These are phyloP conservation scores for Hylomyscus alleni DNA, from an alignment of 2,797 vertebrate genomes.

Conservation along the genomic window DNA sequence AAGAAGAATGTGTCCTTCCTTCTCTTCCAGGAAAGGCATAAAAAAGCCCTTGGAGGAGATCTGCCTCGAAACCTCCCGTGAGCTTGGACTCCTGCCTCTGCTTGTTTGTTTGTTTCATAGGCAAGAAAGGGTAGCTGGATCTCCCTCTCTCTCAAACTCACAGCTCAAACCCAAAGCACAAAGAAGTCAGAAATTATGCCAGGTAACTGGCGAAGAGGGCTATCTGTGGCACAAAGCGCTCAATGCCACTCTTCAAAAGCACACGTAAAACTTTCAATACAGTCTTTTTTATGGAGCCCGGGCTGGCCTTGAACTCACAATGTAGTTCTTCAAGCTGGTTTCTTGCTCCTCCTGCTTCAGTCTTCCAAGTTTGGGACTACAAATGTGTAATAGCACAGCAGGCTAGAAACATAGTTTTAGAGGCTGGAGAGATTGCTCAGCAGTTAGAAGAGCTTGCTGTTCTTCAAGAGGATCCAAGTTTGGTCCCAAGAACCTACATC, in stretches of 20 bases:
- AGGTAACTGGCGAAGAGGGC: neutral
- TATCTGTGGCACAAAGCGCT: neutral
- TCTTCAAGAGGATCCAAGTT: neutral
- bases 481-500: neutral
- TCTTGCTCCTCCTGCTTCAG: neutral
- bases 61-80: neutral
- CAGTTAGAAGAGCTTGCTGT: neutral
- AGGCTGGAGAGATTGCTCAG: neutral
- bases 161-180: neutral
- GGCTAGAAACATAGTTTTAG: neutral
- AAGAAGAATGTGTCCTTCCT: neutral
- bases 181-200: neutral
- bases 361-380: neutral
- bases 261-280: neutral
- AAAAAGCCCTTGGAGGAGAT: neutral
- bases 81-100: neutral
- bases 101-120: neutral
- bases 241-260: neutral
- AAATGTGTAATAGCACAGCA: neutral
- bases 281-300: neutral
- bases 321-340: no score
- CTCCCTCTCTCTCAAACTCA: neutral
- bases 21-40: constrained; percentile 33
- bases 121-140: neutral
- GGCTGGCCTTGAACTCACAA: neutral